Base-by-base conservation (phyloP, 2,797 vertebrate species). In the Ficedula albicollis region DNA sequence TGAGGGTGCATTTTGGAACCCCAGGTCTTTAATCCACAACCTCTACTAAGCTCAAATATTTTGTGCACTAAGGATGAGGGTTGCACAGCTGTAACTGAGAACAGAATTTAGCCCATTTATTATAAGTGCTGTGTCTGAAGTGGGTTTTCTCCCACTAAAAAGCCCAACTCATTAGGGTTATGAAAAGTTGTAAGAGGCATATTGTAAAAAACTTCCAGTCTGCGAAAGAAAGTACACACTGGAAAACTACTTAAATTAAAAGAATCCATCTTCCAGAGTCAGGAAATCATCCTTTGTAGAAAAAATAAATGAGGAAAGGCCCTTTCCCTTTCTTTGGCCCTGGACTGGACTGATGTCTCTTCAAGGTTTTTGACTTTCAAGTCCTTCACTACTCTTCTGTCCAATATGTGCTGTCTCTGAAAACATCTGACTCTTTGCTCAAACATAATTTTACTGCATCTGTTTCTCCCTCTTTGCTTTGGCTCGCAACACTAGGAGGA, bases 201-300 rank as follows among this genome's bases (percentile, higher is more conserved):
- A 91, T 92, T 6, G 5, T 94, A 97, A 96, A 95, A 97, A 94
- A 64, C 76, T 90, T 97, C 83, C 81, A 96, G 58, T 85, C 89
- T 94, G 73, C 92, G 86, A 90, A 93, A 68, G 84, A 90, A 96
- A 97, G 84, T 87, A 58, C 54, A 91, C 80, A 49, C 94, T 98
- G 97, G 84, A 97, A 98, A 98, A 97, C 83, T 87, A 97, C 88
- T 98, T 97, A 96, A 85, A 89, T 69, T 54, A 83, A 93, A 72
- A 95, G 90, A 97, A 96, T 62, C 34, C 89, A 72, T 96, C 97
- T 96, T 97, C 78, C 86, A 95, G 90, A 90, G 41, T 82, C 87
- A 93, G 72, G 63, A 90, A 88, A 87, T 92, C 8, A 92, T 96
- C 95, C 73, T 79, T 74, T 21, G 8, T 15, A 69, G 76, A 58